Percentiles rank a stretch among this genome's conserved stretches.
phyloP scores from a whole-genome alignment of 2,888 invertebrate genomes.

The Metallyticus violacea region DNA sequence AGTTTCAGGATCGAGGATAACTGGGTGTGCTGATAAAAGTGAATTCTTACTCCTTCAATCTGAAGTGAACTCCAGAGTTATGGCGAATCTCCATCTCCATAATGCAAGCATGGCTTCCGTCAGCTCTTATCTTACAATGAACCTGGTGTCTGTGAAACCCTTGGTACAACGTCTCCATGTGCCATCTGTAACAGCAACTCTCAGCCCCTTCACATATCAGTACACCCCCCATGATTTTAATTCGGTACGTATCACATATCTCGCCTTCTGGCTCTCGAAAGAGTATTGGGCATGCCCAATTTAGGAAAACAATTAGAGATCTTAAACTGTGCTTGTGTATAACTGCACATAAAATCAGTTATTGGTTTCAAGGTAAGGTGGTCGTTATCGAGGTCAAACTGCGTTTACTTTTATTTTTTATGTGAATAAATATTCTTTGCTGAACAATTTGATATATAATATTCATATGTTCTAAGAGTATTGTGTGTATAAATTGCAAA shows the following conservation, averaged over 20 bases:
- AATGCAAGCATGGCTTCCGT: constrained; percentile 20
- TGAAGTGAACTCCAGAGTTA: constrained; percentile 22
- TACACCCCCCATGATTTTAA: background rate
- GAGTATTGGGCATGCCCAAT: too few species aligned
- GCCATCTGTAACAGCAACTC: background rate
- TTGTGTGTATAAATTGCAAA: too few species aligned
- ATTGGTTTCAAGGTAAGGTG: too few species aligned
- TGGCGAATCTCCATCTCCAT: constrained; percentile 20
- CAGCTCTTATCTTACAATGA: constrained; percentile 22
- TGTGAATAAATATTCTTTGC: too few species aligned
- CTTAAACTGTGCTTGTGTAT: too few species aligned
- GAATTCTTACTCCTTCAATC: constrained; percentile 26
- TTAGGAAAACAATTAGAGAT: too few species aligned
- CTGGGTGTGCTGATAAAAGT: constrained; percentile 29
- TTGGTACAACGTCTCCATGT: background rate
- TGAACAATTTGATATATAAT: too few species aligned
- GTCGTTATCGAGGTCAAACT: too few species aligned
- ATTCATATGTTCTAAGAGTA: too few species aligned
- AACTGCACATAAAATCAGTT: too few species aligned
- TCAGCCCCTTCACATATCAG: background rate
- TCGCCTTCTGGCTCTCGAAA: too few species aligned
- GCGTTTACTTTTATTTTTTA: too few species aligned
- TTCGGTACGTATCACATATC: background rate
- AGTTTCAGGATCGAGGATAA: constrained; percentile 23
- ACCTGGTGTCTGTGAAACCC: constrained; percentile 3